Evolutionary conservation across 64 coral and sea anemone genomes (phyloP).

Genomic region (Dendronephthya gigantea): DNA sequence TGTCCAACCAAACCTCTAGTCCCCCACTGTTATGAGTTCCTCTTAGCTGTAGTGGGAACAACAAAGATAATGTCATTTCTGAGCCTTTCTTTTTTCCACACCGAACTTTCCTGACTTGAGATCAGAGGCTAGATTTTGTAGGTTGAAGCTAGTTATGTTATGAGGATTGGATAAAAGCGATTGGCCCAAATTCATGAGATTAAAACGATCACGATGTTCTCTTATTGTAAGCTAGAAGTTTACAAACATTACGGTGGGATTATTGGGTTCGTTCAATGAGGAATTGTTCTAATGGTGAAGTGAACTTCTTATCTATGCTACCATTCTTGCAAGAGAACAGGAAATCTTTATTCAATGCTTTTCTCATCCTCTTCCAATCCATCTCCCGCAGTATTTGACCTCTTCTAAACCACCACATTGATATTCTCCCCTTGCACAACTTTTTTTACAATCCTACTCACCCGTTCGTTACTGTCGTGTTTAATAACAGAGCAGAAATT

Average conservation of each 20-base stretch:
- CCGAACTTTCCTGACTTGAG: neutral
- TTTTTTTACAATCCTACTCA: constrained; percentile 33
- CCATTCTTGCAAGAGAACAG: constrained; percentile 25
- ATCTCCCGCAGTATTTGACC: constrained; percentile 47
- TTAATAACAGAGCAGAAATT: neutral
- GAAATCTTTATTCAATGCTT: constrained; percentile 26
- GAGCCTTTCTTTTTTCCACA: neutral
- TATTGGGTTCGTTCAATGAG: neutral
- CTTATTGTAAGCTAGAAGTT: neutral
- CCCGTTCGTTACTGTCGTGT: neutral
- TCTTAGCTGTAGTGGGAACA: neutral
- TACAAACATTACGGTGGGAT: neutral
- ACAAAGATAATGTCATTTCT: neutral
- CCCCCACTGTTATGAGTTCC: neutral
- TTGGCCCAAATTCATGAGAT: neutral
- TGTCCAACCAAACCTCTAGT: neutral
- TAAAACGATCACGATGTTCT: neutral
- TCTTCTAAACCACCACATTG: constrained; percentile 22
- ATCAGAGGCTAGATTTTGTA: neutral
- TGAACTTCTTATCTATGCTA: too few species aligned
- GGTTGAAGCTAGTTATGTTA: neutral
- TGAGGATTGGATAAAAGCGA: neutral
- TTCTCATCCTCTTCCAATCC: constrained; percentile 40
- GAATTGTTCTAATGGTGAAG: neutral
- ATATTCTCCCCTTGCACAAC: constrained; percentile 8